Evolutionary conservation across 2,888 invertebrate species (phyloP), one percentile per base, ranked within the genome.

Genomic region (Clepsis dumicolana): DNA sequence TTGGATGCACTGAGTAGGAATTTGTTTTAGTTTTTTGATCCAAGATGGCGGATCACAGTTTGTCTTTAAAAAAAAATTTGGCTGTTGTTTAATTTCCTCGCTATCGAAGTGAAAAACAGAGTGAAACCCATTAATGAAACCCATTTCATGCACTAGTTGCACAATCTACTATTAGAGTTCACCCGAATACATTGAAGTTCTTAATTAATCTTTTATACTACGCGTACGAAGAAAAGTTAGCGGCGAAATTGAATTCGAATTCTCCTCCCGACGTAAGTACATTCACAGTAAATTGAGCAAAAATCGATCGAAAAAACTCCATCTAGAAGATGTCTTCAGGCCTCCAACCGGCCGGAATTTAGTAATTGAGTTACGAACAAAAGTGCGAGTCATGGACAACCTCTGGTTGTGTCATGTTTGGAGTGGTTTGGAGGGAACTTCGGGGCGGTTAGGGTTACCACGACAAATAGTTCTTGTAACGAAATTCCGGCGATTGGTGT

Each of bases 361-460:
- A 38, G 62, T 67, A 67, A 62, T 67, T 66, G 66, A 66, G 44
- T 67, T 62, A 56, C 27, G 44, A 29, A 52, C 27, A 54, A 53
- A 66, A 66, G 56, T 63, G 38, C 50, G 21, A 57, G 56, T 67
- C 67, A 67, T 41, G 32, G 61, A 44, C 14, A 14, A 14, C 21
- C 32, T 21, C n/a, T 25, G n/a, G 24, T 4, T 54, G n/a, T 48
- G 62, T 62, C 62, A 50, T 48, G 50, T 16, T 52, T 16, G 24
- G n/a, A n/a, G n/a, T n/a, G n/a, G n/a, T n/a, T n/a, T n/a, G 57
- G 35, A 59, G 35, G 38, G 35, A 59, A n/a, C n/a, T 57, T 48
- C 16, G 18, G 16, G 56, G 24, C 32, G 56, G 52, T 7, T 24
- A 24, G 1, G 25, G 7, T n/a, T 25, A 44, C 18, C 38, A 10